Base-by-base conservation (phyloP, 2,888 invertebrate genomes). In the Cephus rjabovi region DNA sequence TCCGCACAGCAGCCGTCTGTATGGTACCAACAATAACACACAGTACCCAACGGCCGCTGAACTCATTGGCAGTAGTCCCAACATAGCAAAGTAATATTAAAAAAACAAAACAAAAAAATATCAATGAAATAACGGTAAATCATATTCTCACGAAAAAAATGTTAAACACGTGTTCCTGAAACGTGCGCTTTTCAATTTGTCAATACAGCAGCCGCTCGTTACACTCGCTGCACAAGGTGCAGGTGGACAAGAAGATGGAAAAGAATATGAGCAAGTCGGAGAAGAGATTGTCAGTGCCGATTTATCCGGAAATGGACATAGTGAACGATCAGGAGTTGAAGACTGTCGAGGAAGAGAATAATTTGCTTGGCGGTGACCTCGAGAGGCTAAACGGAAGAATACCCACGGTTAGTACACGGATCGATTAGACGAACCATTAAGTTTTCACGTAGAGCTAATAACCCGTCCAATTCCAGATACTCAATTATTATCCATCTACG, bases 1-100 rank as follows among this genome's bases (percentile, higher is more conserved):
- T 79, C 88, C 86, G 68, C 85, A 79, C n/a, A 88, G 85, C 83
- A 89, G 86, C 81, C 90, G 88, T 70, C 88, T 91, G 80, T 89
- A 91, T 92, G 95, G 95, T 4, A 94, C 95, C 0, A 93, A 95
- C 73, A 95, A 94, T 84, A 95, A 96, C 87, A 94, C 94, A 74
- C 94, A 95, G 76, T 96, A 97, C 85, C 96, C 96, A 0, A 96
- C 96, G 0, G 95, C 96, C 0, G 95, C 95, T 69, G 96, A 97
- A 92, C 93, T 95, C 0, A 94, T 96, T 86, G 93, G 93, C 77
- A 94, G 95, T 83, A 93, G 93, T 86, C 93, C 92, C 79, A 93
- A 94, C 77, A 94, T 91, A 81, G 87, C 87, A 31, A 89, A 87
- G 90, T 90, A 87, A 88, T 81, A 76, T 6, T 23, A 56, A 56